phyloP scores from a whole-genome alignment of 2,797 vertebrate genomes.

The Percopsis omiscomaycus region DNA sequence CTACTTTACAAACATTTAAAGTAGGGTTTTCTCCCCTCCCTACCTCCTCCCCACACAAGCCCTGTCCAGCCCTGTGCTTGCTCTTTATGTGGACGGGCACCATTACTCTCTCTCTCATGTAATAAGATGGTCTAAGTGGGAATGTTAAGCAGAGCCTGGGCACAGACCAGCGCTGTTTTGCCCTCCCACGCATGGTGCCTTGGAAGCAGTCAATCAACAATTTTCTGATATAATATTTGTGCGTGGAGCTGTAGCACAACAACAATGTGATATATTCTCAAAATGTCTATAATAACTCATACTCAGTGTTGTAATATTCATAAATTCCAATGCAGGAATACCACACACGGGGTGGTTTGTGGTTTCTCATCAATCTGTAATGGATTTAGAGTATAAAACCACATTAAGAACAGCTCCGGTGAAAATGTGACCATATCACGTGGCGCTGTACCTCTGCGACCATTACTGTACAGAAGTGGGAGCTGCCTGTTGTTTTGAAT shows the following conservation, averaged over 20 bases:
- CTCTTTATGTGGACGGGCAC: conserved; percentile 61
- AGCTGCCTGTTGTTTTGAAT: conserved; percentile 35
- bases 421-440: conserved; percentile 31
- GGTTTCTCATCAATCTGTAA: conserved; percentile 7
- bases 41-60: conserved; percentile 25
- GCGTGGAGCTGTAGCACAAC: conserved; percentile 31
- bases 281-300: background rate
- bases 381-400: background rate
- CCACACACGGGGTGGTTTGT: background rate
- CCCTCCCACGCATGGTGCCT: conserved; percentile 48
- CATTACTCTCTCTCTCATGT: conserved; percentile 72
- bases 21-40: conserved; percentile 32
- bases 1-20: conserved; percentile 55
- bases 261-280: background rate
- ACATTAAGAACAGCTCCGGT: background rate
- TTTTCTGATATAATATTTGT: conserved; percentile 44
- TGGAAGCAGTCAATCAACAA: conserved; percentile 43
- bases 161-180: conserved; percentile 45
- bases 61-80: conserved; percentile 45
- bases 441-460: conserved; percentile 14
- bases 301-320: conserved; percentile 19
- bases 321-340: conserved; percentile 20
- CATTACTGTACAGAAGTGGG: conserved; percentile 15
- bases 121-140: conserved; percentile 67
- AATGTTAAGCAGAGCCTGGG: conserved; percentile 55